A percentile compares a stretch with the other conserved stretches of the same genome.
Conservation (phyloP, 2,888 invertebrate genomes). For the Trachelus troglodyta region DNA sequence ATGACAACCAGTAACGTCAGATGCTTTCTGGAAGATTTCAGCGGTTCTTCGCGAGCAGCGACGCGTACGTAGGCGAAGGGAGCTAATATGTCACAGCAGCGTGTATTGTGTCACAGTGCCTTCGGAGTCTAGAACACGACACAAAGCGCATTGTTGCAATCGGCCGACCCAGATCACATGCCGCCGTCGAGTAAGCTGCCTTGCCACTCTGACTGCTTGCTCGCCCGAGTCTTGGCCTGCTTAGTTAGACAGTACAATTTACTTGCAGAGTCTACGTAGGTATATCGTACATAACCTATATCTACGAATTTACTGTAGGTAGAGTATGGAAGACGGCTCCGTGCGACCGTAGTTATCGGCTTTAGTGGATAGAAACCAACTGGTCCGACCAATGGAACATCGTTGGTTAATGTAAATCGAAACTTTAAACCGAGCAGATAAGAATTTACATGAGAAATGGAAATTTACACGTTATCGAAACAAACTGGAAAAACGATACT, state of each 20-base stretch:
- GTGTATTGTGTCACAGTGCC: conserved; percentile 27
- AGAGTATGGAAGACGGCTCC: too few species aligned
- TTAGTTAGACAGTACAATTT: background rate
- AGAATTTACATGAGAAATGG: too few species aligned
- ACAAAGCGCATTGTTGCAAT: conserved; percentile 57
- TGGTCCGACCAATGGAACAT: too few species aligned
- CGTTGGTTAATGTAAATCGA: too few species aligned
- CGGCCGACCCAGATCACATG: conserved; percentile 52
- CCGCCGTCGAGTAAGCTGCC: conserved; percentile 6
- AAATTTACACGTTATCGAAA: too few species aligned
- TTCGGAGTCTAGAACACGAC: conserved; percentile 26
- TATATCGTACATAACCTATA: background rate
- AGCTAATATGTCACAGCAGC: conserved; percentile 20
- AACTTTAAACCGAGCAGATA: too few species aligned
- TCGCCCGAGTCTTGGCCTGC: conserved; percentile 1
- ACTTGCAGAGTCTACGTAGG: background rate
- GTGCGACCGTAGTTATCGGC: too few species aligned
- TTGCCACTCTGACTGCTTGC: conserved; percentile 4
- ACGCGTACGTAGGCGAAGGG: conserved; percentile 16
- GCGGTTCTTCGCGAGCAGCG: background rate
- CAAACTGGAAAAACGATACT: too few species aligned
- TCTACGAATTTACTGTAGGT: too few species aligned
- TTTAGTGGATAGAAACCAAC: too few species aligned
- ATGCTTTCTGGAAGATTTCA: background rate
- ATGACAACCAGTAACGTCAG: background rate